Conservation (phyloP, 2,797 vertebrate species). For the Syngnathus rostellatus region DNA sequence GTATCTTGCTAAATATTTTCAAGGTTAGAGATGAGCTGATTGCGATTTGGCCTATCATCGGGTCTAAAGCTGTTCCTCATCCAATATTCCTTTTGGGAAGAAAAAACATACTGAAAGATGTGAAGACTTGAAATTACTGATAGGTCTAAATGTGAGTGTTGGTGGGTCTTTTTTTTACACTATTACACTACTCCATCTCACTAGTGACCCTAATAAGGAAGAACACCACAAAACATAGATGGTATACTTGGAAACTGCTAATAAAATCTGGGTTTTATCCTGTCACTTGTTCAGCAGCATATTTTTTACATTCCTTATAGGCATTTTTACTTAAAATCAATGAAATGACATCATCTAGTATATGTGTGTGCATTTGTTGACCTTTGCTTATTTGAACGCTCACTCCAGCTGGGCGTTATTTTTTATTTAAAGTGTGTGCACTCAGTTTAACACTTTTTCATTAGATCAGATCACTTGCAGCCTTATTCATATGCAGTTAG, state of each 20-base stretch:
- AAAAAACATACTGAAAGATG: too few relatives aligned
- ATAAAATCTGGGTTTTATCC: not conserved
- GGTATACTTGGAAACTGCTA: too few relatives aligned
- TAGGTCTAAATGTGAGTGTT: too few relatives aligned
- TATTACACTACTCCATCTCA: too few relatives aligned
- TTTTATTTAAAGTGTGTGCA: constrained; percentile 3
- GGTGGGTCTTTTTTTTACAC: too few relatives aligned
- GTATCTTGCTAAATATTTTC: constrained; percentile 15
- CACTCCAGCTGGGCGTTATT: constrained; percentile 11
- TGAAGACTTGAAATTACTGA: too few relatives aligned
- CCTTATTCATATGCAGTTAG: constrained; percentile 12
- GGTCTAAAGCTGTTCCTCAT: constrained; percentile 52
- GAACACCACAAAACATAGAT: too few relatives aligned
- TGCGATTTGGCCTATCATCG: constrained; percentile 43
- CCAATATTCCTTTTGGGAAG: constrained; percentile 35
- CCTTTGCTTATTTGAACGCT: not conserved
- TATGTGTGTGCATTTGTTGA: too few relatives aligned
- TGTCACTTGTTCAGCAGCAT: not conserved
- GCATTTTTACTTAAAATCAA: not conserved
- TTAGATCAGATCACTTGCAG: constrained; percentile 12
- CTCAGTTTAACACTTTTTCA: constrained; percentile 5
- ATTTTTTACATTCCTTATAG: not conserved
- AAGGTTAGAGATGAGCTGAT: constrained; percentile 45
- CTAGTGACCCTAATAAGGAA: too few relatives aligned
- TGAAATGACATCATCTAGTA: not conserved